Conservation (phyloP, 2,113 vertebrate species). For the Saiga tatarica region DNA sequence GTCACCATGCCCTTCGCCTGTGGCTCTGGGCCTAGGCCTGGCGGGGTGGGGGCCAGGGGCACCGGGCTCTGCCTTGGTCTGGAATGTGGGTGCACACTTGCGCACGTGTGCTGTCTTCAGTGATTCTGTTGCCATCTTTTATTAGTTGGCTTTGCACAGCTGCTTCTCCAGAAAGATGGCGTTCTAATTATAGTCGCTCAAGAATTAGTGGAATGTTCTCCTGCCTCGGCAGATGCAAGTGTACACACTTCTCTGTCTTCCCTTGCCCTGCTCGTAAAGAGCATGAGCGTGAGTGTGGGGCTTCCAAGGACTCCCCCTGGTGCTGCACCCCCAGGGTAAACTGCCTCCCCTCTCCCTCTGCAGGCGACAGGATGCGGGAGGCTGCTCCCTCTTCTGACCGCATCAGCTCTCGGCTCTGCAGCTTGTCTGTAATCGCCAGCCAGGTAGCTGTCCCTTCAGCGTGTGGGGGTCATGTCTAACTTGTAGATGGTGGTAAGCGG, state of each 20-base stretch:
- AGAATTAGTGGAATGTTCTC: conserved; percentile 27
- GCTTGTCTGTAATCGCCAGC: conserved; percentile 49
- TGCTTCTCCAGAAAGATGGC: background rate
- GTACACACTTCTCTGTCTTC: background rate
- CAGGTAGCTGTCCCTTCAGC: background rate
- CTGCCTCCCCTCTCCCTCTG: background rate
- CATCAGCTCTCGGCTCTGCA: background rate
- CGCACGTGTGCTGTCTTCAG: background rate
- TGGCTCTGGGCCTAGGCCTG: background rate
- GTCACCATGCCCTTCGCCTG: background rate
- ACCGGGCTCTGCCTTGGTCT: background rate
- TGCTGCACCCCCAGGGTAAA: rapidly evolving
- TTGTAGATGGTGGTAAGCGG: background rate
- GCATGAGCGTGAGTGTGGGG: background rate
- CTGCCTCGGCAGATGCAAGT: background rate
- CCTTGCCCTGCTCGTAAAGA: background rate
- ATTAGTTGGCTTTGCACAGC: background rate
- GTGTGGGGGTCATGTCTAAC: background rate
- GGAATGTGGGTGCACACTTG: background rate
- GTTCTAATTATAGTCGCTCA: background rate
- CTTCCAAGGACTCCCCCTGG: background rate
- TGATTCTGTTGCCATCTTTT: background rate
- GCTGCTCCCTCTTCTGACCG: background rate
- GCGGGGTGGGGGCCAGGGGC: background rate
- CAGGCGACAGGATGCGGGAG: background rate